These are phyloP conservation scores for Tolmerus cingulatus DNA, from an alignment of 2,888 invertebrate genomes.

Conservation along the genomic window DNA sequence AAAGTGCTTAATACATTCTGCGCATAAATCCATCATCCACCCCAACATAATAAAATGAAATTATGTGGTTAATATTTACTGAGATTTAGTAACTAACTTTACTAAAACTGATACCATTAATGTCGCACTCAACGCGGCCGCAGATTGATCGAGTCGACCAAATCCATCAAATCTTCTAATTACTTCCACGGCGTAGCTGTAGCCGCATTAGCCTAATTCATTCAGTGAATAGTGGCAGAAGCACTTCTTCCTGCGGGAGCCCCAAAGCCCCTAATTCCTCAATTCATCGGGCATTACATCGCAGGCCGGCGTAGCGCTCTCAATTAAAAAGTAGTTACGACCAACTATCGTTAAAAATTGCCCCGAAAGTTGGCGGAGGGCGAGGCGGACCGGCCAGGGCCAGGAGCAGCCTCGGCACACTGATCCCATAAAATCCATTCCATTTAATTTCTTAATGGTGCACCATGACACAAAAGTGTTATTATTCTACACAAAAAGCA, in stretches of 20 bases:
- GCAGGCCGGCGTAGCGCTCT: neutral
- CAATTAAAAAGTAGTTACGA: conserved; percentile 5
- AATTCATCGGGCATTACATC: neutral
- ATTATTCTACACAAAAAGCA: neutral
- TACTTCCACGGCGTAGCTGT: neutral
- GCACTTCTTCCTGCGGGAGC: neutral
- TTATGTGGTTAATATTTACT: too few species aligned
- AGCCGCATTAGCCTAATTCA: neutral
- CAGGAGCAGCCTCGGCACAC: neutral
- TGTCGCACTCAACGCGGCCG: neutral
- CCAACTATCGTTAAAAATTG: neutral
- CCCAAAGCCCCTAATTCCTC: neutral
- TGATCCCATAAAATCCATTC: conserved; percentile 13
- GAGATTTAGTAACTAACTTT: neutral
- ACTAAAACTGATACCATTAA: neutral
- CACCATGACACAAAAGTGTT: conserved; percentile 21
- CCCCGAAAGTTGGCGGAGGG: neutral
- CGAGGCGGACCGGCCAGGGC: neutral
- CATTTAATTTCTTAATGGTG: conserved; percentile 33
- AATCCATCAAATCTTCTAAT: neutral
- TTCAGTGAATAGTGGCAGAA: neutral
- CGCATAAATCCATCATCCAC: too few species aligned
- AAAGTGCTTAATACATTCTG: too few species aligned
- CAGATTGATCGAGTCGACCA: neutral
- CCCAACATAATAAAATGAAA: too few species aligned